phyloP scores from a whole-genome alignment of 2,888 invertebrate genomes.

The Oxystoma pomonae region DNA sequence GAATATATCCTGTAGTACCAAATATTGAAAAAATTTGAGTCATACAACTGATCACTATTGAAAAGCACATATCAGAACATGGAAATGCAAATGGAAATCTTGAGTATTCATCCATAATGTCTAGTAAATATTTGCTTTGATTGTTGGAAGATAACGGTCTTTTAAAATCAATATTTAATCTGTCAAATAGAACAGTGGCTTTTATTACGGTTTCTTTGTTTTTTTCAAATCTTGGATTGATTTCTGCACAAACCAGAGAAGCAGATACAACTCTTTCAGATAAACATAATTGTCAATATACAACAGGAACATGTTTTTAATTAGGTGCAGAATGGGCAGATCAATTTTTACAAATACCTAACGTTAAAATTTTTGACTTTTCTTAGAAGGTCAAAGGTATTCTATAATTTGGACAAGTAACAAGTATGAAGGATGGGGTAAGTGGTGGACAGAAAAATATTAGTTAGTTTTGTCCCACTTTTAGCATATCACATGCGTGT shows the following conservation, averaged over 20 bases:
- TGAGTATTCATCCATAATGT: constrained; percentile 10
- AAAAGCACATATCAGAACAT: constrained; percentile 14
- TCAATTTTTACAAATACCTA: too few species aligned
- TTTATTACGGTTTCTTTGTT: not conserved
- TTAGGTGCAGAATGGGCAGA: too few species aligned
- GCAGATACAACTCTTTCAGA: not conserved
- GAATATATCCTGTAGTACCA: not conserved
- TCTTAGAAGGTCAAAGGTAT: too few species aligned
- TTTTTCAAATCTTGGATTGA: not conserved
- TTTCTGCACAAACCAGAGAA: not conserved
- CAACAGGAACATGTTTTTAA: too few species aligned
- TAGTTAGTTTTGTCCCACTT: too few species aligned
- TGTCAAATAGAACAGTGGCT: not conserved
- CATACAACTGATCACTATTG: constrained; percentile 11
- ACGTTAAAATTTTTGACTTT: too few species aligned
- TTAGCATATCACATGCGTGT: too few species aligned
- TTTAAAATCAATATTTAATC: not conserved
- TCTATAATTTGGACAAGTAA: too few species aligned
- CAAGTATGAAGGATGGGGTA: too few species aligned
- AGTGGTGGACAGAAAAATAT: too few species aligned
- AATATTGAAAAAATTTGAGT: not conserved
- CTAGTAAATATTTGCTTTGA: constrained; percentile 7
- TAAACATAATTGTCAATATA: too few species aligned
- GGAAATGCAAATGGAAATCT: constrained; percentile 15
- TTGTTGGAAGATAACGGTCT: not conserved